A percentile compares a stretch with the other conserved stretches of the same genome.
Conservation (phyloP, 2,113 vertebrate species). For the Phainopepla nitens region DNA sequence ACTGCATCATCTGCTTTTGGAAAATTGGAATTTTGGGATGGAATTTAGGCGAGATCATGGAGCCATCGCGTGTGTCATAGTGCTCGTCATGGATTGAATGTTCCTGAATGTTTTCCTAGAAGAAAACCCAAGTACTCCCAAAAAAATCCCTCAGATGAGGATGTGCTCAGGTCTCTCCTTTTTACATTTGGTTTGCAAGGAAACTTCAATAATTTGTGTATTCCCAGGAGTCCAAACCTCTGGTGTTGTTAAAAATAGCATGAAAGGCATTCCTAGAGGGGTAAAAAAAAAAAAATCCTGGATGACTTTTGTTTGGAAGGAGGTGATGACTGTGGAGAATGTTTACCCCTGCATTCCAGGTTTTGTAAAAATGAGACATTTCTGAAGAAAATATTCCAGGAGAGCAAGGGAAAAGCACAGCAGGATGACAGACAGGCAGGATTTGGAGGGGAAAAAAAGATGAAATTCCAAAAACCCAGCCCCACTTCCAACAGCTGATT, state of each 20-base stretch:
- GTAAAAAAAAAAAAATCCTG: not conserved
- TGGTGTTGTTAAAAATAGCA: slow-evolving; percentile 24
- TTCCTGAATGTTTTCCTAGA: not conserved
- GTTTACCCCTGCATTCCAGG: not conserved
- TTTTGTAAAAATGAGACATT: not conserved
- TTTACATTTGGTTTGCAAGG: not conserved
- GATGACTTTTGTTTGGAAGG: not conserved
- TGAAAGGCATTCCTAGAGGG: not conserved
- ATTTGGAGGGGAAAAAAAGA: not conserved
- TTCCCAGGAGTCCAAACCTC: slow-evolving; percentile 22
- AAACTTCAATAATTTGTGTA: not conserved
- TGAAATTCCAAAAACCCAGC: not conserved
- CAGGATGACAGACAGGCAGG: not conserved
- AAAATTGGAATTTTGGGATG: not conserved
- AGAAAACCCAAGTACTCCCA: not conserved
- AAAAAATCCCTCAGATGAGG: not conserved
- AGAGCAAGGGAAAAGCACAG: not conserved
- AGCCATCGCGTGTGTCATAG: not conserved
- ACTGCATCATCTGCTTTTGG: not conserved
- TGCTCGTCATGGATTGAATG: not conserved
- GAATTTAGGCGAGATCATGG: not conserved
- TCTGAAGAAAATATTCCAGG: not conserved
- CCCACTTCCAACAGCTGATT: slow-evolving; percentile 1
- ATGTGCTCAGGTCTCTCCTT: not conserved
- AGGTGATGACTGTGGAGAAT: not conserved